Evolutionary conservation across 2,888 invertebrate species (phyloP).

Genomic region (Cyaniris semiargus): DNA sequence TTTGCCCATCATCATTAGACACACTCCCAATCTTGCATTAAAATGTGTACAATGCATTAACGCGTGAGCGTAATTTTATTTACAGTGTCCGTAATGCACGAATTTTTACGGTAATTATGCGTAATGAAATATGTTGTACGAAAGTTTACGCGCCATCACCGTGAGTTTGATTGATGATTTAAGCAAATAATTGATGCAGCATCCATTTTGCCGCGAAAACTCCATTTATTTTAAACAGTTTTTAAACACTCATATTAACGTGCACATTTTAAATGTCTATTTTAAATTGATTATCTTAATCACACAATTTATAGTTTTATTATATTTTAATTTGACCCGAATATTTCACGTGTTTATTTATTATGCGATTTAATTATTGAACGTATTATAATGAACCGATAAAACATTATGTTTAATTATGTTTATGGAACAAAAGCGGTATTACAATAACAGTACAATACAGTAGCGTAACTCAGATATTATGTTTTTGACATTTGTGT

Average conservation of each 20-base stretch:
- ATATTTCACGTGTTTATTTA: slow-evolving; percentile 23
- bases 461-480: neutral
- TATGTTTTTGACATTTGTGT: neutral
- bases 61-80: slow-evolving; percentile 9
- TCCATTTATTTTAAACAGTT: slow-evolving; percentile 30
- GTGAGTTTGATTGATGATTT: slow-evolving; percentile 28
- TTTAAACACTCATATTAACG: slow-evolving; percentile 26
- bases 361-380: slow-evolving; percentile 18
- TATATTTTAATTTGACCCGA: slow-evolving; percentile 18
- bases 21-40: neutral
- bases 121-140: neutral
- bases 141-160: slow-evolving; percentile 22
- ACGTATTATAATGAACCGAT: slow-evolving; percentile 15
- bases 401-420: slow-evolving; percentile 16
- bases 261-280: slow-evolving; percentile 16
- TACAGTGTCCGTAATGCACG: neutral
- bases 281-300: slow-evolving; percentile 24
- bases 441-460: neutral
- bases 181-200: slow-evolving; percentile 28
- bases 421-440: slow-evolving; percentile 5
- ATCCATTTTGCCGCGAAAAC: slow-evolving; percentile 14
- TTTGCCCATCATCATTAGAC: no score
- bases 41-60: neutral
- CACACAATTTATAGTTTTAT: slow-evolving; percentile 18
- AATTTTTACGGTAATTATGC: slow-evolving; percentile 18